Evolutionary conservation across 2,113 vertebrate species (phyloP).

Genomic region (Mugil cephalus): DNA sequence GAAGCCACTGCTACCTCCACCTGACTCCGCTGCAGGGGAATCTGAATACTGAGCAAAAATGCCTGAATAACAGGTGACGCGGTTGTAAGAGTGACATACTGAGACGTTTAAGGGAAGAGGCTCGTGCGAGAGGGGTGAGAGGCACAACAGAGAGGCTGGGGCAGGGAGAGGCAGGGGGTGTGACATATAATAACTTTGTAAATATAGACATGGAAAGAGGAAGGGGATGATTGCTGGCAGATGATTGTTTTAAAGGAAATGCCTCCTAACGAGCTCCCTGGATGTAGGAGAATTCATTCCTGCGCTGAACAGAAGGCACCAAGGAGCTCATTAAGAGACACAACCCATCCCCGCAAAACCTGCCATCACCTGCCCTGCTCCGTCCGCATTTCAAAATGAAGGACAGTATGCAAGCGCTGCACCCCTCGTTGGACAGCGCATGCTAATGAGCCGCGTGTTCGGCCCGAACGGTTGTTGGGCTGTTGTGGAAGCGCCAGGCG

Average conservation of each 20-base stretch:
- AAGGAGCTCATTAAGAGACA: slow-evolving; percentile 79
- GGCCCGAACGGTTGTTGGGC: background rate
- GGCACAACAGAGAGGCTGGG: background rate
- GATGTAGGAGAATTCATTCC: slow-evolving; percentile 32
- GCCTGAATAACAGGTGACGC: slow-evolving; percentile 31
- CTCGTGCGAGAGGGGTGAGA: background rate
- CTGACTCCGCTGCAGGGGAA: slow-evolving; percentile 39
- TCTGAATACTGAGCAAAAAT: slow-evolving; percentile 55
- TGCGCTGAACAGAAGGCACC: slow-evolving; percentile 53
- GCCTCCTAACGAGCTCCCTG: slow-evolving; percentile 72
- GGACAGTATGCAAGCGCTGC: slow-evolving; percentile 52
- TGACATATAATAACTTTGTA: slow-evolving; percentile 13
- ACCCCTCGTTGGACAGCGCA: slow-evolving; percentile 37
- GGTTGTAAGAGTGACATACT: background rate
- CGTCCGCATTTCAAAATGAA: slow-evolving; percentile 61
- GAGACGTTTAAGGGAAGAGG: background rate
- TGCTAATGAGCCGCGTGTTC: slow-evolving; percentile 59
- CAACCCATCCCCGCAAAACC: slow-evolving; percentile 54
- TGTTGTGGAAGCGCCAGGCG: slow-evolving; percentile 1
- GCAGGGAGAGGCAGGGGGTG: slow-evolving; percentile 7
- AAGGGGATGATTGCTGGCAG: slow-evolving; percentile 24
- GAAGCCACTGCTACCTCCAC: slow-evolving; percentile 21
- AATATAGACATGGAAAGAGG: slow-evolving; percentile 26
- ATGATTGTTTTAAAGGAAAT: slow-evolving; percentile 65
- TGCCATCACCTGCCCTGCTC: slow-evolving; percentile 49